Conservation (phyloP, 2,888 invertebrate genomes). For the Drosophila macrospina region DNA sequence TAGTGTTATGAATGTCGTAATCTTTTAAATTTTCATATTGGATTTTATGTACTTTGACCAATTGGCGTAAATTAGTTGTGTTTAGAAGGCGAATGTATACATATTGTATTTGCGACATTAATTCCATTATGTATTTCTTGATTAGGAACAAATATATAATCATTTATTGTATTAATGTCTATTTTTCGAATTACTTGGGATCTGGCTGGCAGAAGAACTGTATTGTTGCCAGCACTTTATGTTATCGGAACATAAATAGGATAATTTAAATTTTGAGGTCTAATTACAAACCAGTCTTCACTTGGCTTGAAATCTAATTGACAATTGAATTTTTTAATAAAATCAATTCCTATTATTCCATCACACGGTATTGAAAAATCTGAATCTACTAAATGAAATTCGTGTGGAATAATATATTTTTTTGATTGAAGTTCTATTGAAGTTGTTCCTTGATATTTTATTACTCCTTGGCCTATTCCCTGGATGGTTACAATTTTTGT, state of each 20-base stretch:
- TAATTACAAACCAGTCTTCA: background rate
- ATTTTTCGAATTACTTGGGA: background rate
- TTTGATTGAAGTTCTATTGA: too few species aligned
- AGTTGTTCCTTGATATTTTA: too few species aligned
- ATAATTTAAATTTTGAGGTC: background rate
- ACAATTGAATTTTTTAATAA: background rate
- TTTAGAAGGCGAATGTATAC: background rate
- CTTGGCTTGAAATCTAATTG: background rate
- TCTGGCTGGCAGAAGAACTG: background rate
- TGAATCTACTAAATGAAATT: too few species aligned
- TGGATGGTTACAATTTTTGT: background rate
- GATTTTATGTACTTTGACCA: background rate
- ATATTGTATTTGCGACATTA: too few species aligned
- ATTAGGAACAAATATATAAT: too few species aligned
- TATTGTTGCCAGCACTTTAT: background rate
- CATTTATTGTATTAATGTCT: too few species aligned
- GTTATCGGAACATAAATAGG: background rate
- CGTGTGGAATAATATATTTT: too few species aligned
- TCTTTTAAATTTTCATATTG: background rate
- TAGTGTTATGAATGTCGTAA: too few species aligned
- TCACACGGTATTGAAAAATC: background rate
- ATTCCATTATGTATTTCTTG: too few species aligned
- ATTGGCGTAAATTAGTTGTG: constrained; percentile 1
- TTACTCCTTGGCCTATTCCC: background rate
- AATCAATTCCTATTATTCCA: background rate